These are phyloP conservation scores for Pseudomyrmex dendroicus DNA, from an alignment of 1,140 invertebrate genomes.

Conservation along the genomic window DNA sequence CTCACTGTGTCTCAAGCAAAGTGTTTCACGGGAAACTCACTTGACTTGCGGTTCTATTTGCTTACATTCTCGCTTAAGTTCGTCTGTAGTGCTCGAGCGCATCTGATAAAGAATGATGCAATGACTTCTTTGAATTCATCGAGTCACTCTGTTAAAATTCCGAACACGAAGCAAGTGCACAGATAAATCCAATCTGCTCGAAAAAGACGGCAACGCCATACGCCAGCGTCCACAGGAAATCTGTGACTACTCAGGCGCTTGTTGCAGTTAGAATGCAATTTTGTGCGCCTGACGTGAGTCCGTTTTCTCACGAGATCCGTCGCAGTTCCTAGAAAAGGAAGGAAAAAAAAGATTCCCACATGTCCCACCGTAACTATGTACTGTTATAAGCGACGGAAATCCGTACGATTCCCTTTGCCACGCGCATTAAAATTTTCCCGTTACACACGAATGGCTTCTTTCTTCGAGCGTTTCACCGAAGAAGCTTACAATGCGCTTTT, in stretches of 20 bases:
- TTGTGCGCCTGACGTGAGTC: background rate
- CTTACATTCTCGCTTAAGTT: background rate
- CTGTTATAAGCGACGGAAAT: conserved; percentile 16
- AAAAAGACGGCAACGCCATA: too few species aligned
- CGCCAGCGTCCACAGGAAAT: background rate
- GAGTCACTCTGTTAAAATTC: background rate
- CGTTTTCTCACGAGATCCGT: background rate
- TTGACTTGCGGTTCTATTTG: background rate
- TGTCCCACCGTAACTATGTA: background rate
- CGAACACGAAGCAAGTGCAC: background rate
- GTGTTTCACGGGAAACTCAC: background rate
- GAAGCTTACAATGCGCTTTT: background rate
- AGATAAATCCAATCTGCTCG: background rate
- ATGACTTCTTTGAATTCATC: background rate
- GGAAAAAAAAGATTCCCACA: background rate
- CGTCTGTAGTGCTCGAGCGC: background rate
- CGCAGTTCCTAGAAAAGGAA: background rate
- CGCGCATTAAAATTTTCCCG: background rate
- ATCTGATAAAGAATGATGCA: background rate
- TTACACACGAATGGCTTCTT: conserved; percentile 20
- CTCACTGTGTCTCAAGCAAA: background rate
- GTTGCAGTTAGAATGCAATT: background rate
- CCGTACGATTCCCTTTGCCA: background rate
- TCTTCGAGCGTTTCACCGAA: conserved; percentile 20
- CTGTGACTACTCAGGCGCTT: background rate